These are phyloP conservation scores for Mormoops blainvillei DNA, from an alignment of 2,113 vertebrate species.

Conservation along the genomic window DNA sequence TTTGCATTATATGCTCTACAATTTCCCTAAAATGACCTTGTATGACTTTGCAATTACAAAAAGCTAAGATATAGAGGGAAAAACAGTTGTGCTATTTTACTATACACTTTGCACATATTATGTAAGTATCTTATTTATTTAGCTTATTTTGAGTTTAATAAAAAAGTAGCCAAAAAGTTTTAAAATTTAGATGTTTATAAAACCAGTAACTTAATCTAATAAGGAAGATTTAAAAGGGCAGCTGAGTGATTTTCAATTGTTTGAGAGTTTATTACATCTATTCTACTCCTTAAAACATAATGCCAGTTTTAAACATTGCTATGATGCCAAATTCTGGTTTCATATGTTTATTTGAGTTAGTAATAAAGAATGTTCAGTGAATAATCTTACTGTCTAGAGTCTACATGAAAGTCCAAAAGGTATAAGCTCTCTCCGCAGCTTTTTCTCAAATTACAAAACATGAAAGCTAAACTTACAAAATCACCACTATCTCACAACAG, in stretches of 20 bases:
- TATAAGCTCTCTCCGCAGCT: accelerated
- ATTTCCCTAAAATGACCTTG: background rate
- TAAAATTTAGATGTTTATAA: conserved; percentile 16
- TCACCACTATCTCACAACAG: accelerated
- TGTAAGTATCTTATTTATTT: background rate
- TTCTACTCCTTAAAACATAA: background rate
- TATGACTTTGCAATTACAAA: background rate
- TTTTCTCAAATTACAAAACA: background rate
- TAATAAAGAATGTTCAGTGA: background rate
- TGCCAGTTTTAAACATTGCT: background rate
- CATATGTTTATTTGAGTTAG: background rate
- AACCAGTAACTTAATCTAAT: background rate
- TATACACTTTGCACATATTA: background rate
- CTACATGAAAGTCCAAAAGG: background rate
- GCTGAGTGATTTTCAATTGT: background rate
- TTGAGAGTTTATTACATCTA: background rate
- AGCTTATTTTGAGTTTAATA: background rate
- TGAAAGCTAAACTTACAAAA: background rate
- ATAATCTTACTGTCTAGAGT: background rate
- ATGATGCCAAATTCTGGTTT: background rate
- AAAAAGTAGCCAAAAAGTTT: background rate
- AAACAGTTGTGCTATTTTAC: background rate
- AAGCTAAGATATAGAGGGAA: background rate
- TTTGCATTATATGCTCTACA: background rate
- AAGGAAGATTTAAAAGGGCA: background rate